Base-by-base conservation (phyloP, 1,140 invertebrate species). In the Marisa cornuarietis region DNA sequence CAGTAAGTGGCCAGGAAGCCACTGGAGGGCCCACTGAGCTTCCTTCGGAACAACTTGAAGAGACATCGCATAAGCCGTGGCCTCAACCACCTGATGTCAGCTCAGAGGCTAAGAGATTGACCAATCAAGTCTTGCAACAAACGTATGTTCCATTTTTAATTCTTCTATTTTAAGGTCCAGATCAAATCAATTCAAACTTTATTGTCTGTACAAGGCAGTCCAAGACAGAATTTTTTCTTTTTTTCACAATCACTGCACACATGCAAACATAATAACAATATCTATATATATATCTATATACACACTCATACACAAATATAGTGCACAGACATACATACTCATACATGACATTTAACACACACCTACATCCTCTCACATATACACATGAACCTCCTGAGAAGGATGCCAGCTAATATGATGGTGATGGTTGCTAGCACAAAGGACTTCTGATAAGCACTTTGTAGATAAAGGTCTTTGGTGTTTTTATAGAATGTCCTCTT, bases 51-150 rank as follows among this genome's bases (percentile, higher is more conserved):
- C 52, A 75, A 14, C 51, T 68, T 31, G 54, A 82, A 22, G 83
- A 82, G n/a, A 31, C 81, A 0, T 80, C 83, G 6, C 82, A 80
- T 20, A 82, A 79, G 24, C 77, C 81, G 0, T 90, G 89, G 89
- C 89, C 89, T 18, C 84, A 87, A 73, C 86, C 89, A 22, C 89
- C 89, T 7, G 85, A 88, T 83, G 85, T 89, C 7, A 82, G 80
- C 22, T 77, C 79, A 54, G 83, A 87, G 54, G 74, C 82, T 16
- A 77, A 82, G 51, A 42, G 71, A 62, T 26, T 83, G 68, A 68
- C 71, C 7, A 78, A 58, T 58, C 79, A 85, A 26, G 71, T 65
- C 7, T 71, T 79, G 22, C 52, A 83, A 31, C 82, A 83, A 49
- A 79, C 66, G 69, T 78, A 81, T 68, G 80, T 58, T 58, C 11